Conservation (phyloP, 2,888 invertebrate species). For the Drosophila mayaguana region DNA sequence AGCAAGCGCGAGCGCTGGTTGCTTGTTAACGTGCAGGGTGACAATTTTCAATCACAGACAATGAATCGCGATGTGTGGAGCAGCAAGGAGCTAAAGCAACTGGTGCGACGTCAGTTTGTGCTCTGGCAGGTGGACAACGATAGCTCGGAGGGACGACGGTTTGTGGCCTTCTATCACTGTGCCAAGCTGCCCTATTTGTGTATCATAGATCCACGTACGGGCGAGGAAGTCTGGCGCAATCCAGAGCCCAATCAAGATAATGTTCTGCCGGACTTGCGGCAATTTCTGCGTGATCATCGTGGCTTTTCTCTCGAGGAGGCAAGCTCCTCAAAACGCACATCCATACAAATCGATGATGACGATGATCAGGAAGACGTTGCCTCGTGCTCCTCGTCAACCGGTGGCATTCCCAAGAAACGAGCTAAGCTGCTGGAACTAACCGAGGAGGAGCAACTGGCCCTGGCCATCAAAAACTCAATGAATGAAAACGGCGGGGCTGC, state of each 20-base stretch:
- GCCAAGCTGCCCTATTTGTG: conserved; percentile 88
- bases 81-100: conserved; percentile 87
- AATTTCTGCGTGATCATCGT: conserved; percentile 75
- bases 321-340: conserved; percentile 73
- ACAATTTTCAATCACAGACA: conserved; percentile 89
- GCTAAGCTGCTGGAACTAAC: conserved; percentile 79
- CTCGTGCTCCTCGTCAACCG: conserved; percentile 46
- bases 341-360: conserved; percentile 59
- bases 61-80: conserved; percentile 91
- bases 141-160: conserved; percentile 87
- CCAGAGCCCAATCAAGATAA: conserved; percentile 76
- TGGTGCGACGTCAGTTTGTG: conserved; percentile 88
- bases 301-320: conserved; percentile 76
- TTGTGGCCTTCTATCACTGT: conserved; percentile 89
- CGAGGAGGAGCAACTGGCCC: conserved; percentile 83
- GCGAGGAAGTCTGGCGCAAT: conserved; percentile 86
- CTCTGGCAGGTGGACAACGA: conserved; percentile 88
- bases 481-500: conserved; percentile 76
- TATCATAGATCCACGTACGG: conserved; percentile 89
- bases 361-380: conserved; percentile 56
- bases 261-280: conserved; percentile 70
- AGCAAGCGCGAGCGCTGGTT: conserved; percentile 88
- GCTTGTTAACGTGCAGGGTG: conserved; percentile 90
- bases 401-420: conserved; percentile 68
- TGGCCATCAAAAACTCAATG: conserved; percentile 85